Evolutionary conservation across 2,888 invertebrate genomes (phyloP).

Genomic region (Trissonchulus sp.): DNA sequence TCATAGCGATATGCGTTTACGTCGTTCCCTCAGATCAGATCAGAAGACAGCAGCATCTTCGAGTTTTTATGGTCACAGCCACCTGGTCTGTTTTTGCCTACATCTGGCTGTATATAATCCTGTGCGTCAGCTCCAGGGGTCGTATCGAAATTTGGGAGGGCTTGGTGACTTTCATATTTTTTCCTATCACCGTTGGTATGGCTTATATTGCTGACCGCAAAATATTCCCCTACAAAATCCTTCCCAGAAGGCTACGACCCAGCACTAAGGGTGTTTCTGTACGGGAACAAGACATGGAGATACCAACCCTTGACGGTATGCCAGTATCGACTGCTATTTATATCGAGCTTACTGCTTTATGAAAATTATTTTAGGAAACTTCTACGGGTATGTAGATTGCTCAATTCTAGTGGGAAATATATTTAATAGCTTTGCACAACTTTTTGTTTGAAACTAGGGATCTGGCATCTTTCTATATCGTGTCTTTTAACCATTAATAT

Average conservation of each 20-base stretch:
- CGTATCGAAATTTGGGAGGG: constrained; percentile 97
- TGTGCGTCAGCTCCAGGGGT: constrained; percentile 76
- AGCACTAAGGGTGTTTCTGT: not conserved
- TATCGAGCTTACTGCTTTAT: too few relatives aligned
- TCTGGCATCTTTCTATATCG: too few relatives aligned
- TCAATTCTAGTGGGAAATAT: too few relatives aligned
- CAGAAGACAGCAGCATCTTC: constrained; percentile 52
- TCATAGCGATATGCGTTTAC: constrained; percentile 83
- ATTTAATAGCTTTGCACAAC: too few relatives aligned
- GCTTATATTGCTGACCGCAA: constrained; percentile 89
- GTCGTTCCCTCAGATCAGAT: constrained; percentile 46
- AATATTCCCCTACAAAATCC: constrained; percentile 48
- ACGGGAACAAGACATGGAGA: too few relatives aligned
- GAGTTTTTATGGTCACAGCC: constrained; percentile 95
- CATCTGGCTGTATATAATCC: constrained; percentile 92
- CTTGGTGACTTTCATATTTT: constrained; percentile 85
- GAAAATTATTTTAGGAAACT: too few relatives aligned
- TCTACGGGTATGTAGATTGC: too few relatives aligned
- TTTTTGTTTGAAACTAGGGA: too few relatives aligned
- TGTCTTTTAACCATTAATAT: too few relatives aligned
- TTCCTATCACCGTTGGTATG: constrained; percentile 87
- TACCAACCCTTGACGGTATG: constrained; percentile 57
- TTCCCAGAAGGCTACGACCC: constrained; percentile 32
- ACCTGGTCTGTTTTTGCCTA: constrained; percentile 97
- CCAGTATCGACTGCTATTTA: constrained; percentile 3